Evolutionary conservation across 2,797 vertebrate species (phyloP).

Genomic region (Muscicapa comitata): DNA sequence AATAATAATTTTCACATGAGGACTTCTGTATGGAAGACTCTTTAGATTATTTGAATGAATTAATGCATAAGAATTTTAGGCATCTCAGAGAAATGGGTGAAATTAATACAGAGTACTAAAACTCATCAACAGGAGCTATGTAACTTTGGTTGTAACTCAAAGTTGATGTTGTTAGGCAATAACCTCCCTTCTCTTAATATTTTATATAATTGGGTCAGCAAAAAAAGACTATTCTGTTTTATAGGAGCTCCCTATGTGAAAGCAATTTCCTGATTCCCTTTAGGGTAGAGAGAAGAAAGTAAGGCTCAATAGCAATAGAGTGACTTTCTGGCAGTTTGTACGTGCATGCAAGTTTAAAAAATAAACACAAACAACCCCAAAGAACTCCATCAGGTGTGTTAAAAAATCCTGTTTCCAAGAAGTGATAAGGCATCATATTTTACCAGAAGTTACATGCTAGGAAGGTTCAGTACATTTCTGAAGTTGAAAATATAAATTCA

Average conservation of each 20-base stretch:
- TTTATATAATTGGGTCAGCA: not conserved
- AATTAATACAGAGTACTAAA: not conserved
- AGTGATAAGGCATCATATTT: not conserved
- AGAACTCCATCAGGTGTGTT: not conserved
- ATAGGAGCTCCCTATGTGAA: not conserved
- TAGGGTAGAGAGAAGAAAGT: not conserved
- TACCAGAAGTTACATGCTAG: not conserved
- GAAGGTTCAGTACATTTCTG: not conserved
- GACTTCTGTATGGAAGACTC: not conserved
- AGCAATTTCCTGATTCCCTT: not conserved
- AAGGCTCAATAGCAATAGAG: not conserved
- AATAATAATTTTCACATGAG: conserved; percentile 38
- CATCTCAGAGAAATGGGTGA: not conserved
- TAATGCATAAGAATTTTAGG: not conserved
- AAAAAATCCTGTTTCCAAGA: not conserved
- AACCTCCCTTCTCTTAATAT: not conserved
- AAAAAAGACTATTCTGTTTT: not conserved
- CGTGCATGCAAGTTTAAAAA: not conserved
- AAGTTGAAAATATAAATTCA: not conserved
- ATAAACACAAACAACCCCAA: not conserved
- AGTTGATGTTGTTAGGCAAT: not conserved
- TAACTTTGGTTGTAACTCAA: not conserved
- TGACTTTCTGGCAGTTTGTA: not conserved
- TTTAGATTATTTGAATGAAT: conserved; percentile 4
- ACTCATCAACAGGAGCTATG: not conserved